phyloP scores from a whole-genome alignment of 1,140 invertebrate genomes.

The Drosophila tsacasi region DNA sequence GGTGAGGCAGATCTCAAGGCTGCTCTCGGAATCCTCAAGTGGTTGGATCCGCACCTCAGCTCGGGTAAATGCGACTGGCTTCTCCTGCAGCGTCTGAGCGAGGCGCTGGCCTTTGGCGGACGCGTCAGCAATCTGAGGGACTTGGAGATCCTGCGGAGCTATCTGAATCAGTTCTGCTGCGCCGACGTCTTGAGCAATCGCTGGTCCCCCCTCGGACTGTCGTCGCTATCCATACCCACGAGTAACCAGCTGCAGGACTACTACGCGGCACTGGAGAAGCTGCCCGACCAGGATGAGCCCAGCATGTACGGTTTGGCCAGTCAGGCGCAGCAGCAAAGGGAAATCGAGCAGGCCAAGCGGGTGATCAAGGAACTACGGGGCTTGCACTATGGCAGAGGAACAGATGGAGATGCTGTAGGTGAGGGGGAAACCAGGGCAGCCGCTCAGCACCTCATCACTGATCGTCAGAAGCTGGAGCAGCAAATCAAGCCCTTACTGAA shows the following conservation, averaged over 20 bases:
- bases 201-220: constrained; percentile 87
- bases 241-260: constrained; percentile 88
- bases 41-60: constrained; percentile 86
- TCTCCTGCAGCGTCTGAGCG: constrained; percentile 92
- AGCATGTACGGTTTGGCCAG: constrained; percentile 91
- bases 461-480: constrained; percentile 85
- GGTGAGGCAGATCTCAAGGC: constrained; percentile 93
- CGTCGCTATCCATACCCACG: constrained; percentile 85
- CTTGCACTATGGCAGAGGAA: constrained; percentile 64
- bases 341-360: constrained; percentile 64
- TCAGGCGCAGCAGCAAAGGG: constrained; percentile 71
- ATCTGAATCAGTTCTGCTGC: constrained; percentile 91
- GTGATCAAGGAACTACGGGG: constrained; percentile 68
- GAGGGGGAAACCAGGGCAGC: neutral
- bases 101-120: constrained; percentile 95
- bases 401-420: neutral
- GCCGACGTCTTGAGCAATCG: constrained; percentile 87
- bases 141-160: constrained; percentile 90
- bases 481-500: constrained; percentile 89
- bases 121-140: constrained; percentile 94
- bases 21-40: constrained; percentile 90
- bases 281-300: constrained; percentile 90
- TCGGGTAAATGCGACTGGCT: constrained; percentile 88
- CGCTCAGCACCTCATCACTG: neutral
- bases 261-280: constrained; percentile 87